These are phyloP conservation scores for Ametastegia equiseti DNA, from an alignment of 2,888 invertebrate genomes.

Conservation along the genomic window DNA sequence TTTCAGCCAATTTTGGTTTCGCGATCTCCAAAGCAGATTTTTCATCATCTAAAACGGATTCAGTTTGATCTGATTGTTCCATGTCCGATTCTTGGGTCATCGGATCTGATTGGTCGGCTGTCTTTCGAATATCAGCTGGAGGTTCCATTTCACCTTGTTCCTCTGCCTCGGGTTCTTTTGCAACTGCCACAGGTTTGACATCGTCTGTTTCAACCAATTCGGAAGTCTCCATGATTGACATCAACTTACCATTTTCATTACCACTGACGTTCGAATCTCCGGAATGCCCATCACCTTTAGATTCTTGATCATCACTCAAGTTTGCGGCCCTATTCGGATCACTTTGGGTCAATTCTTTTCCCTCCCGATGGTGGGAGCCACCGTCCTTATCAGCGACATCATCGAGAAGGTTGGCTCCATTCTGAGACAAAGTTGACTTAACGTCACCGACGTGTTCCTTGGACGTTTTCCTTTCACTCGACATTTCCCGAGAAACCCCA, in stretches of 20 bases:
- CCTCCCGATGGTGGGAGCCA: conserved; percentile 50
- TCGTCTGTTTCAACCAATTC: conserved; percentile 29
- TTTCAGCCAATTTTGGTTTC: conserved; percentile 60
- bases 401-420: not conserved
- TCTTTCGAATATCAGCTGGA: not conserved
- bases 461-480: conserved; percentile 3
- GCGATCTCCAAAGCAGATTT: conserved; percentile 55
- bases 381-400: conserved; percentile 45
- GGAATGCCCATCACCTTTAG: conserved; percentile 34
- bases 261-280: not conserved
- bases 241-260: conserved; percentile 7
- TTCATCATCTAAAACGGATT: not conserved
- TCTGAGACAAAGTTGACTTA: not conserved
- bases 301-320: conserved; percentile 28
- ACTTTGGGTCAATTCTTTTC: conserved; percentile 49
- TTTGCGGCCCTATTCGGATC: not conserved
- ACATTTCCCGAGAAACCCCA: conserved; percentile 17
- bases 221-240: conserved; percentile 47
- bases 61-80: not conserved
- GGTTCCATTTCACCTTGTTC: not conserved
- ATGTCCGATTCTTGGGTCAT: not conserved
- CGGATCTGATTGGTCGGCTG: not conserved
- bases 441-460: conserved; percentile 41
- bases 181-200: not conserved
- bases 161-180: not conserved